These are phyloP conservation scores for Ariolimax columbianus DNA, from an alignment of 2,888 invertebrate species.

Conservation along the genomic window DNA sequence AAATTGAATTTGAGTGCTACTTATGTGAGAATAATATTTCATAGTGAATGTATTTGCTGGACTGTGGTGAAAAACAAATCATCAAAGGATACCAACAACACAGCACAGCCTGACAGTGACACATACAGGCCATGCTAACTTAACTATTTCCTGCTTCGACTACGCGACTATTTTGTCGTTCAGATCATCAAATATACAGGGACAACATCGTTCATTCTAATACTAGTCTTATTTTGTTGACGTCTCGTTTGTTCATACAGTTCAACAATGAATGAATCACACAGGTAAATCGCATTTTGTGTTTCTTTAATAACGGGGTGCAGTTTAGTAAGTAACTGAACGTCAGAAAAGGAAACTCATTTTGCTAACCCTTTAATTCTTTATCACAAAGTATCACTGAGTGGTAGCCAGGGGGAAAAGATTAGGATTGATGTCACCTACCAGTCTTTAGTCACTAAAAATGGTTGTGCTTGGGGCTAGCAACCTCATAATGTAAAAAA, in stretches of 20 bases:
- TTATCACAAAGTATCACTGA: too few species aligned
- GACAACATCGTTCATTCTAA: background rate
- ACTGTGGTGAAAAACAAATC: background rate
- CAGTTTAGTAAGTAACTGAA: background rate
- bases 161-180: background rate
- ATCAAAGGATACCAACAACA: too few species aligned
- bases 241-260: background rate
- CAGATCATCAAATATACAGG: background rate
- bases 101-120: too few species aligned
- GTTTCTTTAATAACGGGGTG: background rate
- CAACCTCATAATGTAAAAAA: too few species aligned
- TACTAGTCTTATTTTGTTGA: background rate
- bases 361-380: too few species aligned
- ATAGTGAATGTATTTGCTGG: background rate
- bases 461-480: too few species aligned
- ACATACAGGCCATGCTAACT: too few species aligned
- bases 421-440: too few species aligned
- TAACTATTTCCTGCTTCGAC: background rate
- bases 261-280: constrained; percentile 45
- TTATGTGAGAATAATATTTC: background rate
- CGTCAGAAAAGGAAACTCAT: too few species aligned
- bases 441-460: too few species aligned
- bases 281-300: constrained; percentile 8
- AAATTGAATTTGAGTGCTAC: background rate
- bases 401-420: too few species aligned